These are phyloP conservation scores for Ptilonorhynchus violaceus DNA, from an alignment of 2,113 vertebrate genomes.

Conservation along the genomic window DNA sequence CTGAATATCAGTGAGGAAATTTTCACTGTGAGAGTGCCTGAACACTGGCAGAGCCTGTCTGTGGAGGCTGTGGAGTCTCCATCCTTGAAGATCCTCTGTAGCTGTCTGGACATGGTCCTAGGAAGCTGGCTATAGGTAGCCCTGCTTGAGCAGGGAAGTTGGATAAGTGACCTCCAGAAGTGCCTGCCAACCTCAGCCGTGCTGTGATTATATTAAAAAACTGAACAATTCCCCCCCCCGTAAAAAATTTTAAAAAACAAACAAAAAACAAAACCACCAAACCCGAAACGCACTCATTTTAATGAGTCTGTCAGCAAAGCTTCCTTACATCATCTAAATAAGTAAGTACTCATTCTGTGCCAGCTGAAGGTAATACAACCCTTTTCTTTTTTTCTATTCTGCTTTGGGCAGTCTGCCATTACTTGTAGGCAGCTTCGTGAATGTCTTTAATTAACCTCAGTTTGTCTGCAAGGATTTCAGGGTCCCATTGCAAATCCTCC, in stretches of 20 bases:
- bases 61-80: not conserved
- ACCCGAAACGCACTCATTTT: not conserved
- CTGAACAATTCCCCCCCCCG: accelerated
- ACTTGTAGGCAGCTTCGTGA: not conserved
- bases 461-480: not conserved
- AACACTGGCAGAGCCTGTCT: not conserved
- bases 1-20: not conserved
- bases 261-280: not conserved
- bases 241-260: not conserved
- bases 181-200: not conserved
- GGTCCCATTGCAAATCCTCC: accelerated
- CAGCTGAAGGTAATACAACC: not conserved
- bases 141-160: not conserved
- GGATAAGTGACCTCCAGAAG: not conserved
- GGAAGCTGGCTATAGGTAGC: not conserved
- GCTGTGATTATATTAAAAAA: not conserved
- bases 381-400: not conserved
- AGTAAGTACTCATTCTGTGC: not conserved
- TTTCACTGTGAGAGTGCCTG: not conserved
- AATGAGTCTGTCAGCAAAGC: not conserved
- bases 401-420: not conserved
- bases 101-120: accelerated
- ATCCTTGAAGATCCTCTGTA: not conserved
- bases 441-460: not conserved
- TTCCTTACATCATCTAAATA: not conserved